Percentiles rank a stretch among this genome's conserved stretches.
Conservation (phyloP, 92 coral and sea anemone genomes). For the Isaurus tuberculatus region DNA sequence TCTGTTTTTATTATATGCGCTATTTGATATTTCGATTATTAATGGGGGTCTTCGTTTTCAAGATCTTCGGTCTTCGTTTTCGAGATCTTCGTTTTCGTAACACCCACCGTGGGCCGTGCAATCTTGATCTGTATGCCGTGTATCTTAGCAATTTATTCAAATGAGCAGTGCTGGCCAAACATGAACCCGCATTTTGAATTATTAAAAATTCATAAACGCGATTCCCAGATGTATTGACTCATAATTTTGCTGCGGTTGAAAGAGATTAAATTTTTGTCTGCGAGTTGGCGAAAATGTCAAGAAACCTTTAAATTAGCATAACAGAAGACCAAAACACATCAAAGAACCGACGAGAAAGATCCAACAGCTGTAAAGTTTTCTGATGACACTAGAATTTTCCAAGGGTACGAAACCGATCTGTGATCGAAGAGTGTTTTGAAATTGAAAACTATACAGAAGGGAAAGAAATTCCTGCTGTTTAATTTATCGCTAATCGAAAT, state of each 20-base stretch:
- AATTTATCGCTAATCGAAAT: background rate
- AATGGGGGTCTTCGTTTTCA: too few relatives aligned
- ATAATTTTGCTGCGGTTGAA: background rate
- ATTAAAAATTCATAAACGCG: constrained; percentile 7
- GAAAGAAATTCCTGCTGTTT: background rate
- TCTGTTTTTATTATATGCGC: too few relatives aligned
- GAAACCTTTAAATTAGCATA: constrained; percentile 1
- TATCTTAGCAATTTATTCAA: constrained; percentile 49
- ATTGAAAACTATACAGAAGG: background rate
- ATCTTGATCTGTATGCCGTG: background rate
- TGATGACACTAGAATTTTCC: background rate
- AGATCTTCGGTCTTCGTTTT: too few relatives aligned
- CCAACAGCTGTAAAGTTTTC: background rate
- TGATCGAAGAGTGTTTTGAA: background rate
- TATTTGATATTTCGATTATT: too few relatives aligned
- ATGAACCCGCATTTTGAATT: constrained; percentile 30
- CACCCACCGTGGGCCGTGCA: too few relatives aligned
- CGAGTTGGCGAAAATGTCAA: background rate
- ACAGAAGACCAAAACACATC: constrained; percentile 10
- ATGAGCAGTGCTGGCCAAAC: constrained; percentile 33
- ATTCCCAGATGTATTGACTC: constrained; percentile 10
- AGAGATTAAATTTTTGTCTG: background rate
- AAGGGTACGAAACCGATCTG: background rate
- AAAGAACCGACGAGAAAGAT: background rate
- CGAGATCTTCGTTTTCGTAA: too few relatives aligned